phyloP scores from a whole-genome alignment of 2,113 vertebrate species.

The Chrysochloris asiatica region DNA sequence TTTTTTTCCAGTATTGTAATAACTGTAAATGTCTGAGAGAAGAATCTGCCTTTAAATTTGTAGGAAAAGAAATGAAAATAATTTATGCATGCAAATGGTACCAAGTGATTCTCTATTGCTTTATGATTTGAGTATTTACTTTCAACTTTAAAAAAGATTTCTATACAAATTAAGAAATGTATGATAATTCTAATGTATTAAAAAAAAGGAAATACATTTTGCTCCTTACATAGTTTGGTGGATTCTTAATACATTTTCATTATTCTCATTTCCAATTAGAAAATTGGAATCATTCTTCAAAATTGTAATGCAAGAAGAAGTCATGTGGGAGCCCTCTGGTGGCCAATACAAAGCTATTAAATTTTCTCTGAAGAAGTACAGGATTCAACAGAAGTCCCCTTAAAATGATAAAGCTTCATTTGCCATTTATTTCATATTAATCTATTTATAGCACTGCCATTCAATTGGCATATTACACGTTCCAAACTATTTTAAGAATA shows the following conservation, averaged over 20 bases:
- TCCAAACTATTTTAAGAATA: not conserved
- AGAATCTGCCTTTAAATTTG: not conserved
- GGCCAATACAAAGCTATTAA: not conserved
- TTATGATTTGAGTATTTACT: not conserved
- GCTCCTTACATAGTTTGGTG: not conserved
- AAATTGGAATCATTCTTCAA: slow-evolving; percentile 52
- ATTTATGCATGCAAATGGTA: not conserved
- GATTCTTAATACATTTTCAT: not conserved
- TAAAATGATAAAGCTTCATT: slow-evolving; percentile 24
- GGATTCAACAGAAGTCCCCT: not conserved
- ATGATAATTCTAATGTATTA: not conserved
- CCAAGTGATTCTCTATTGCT: not conserved
- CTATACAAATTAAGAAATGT: not conserved
- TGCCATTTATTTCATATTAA: not conserved
- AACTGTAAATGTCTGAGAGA: not conserved
- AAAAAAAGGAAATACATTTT: not conserved
- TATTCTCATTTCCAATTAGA: slow-evolving; percentile 9
- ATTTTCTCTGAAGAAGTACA: slow-evolving; percentile 9
- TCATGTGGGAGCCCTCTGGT: slow-evolving; percentile 72
- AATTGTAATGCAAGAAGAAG: slow-evolving; percentile 45
- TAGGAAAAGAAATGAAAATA: not conserved
- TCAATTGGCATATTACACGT: not conserved
- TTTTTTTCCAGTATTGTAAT: not conserved
- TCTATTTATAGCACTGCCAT: not conserved
- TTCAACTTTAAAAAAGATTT: not conserved